Percentiles rank a stretch among this genome's conserved stretches.
Conservation (phyloP, 1,140 invertebrate species). For the Conus betulinus region DNA sequence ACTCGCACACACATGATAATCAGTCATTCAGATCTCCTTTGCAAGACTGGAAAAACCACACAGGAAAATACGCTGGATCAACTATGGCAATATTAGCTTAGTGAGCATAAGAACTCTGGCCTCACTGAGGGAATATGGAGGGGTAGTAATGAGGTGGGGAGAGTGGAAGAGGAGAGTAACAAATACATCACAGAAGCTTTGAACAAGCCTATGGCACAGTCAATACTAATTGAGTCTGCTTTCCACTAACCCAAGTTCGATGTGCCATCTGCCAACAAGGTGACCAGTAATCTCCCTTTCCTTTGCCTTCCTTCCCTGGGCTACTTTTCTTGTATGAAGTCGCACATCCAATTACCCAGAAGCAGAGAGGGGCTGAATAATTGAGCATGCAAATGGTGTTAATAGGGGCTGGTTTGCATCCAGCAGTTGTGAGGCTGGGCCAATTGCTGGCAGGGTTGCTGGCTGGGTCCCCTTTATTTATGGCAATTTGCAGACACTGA, state of each 20-base stretch:
- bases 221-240: constrained; percentile 18
- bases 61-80: too few relatives aligned
- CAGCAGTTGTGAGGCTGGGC: not conserved
- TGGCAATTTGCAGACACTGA: too few relatives aligned
- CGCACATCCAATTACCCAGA: not conserved
- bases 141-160: too few relatives aligned
- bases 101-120: too few relatives aligned
- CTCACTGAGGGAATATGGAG: too few relatives aligned
- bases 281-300: not conserved
- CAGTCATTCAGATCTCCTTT: too few relatives aligned
- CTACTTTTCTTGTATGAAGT: not conserved
- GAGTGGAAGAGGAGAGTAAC: too few relatives aligned
- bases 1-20: too few relatives aligned
- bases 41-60: too few relatives aligned
- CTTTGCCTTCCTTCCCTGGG: not conserved
- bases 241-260: not conserved
- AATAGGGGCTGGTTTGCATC: not conserved
- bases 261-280: not conserved
- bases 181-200: not conserved
- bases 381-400: constrained; percentile 27
- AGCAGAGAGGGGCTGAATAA: not conserved
- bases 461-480: too few relatives aligned
- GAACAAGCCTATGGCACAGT: constrained; percentile 7
- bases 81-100: too few relatives aligned
- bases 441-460: not conserved